Conservation (phyloP, 2,888 invertebrate species). For the Archaeoteleia sp. region DNA sequence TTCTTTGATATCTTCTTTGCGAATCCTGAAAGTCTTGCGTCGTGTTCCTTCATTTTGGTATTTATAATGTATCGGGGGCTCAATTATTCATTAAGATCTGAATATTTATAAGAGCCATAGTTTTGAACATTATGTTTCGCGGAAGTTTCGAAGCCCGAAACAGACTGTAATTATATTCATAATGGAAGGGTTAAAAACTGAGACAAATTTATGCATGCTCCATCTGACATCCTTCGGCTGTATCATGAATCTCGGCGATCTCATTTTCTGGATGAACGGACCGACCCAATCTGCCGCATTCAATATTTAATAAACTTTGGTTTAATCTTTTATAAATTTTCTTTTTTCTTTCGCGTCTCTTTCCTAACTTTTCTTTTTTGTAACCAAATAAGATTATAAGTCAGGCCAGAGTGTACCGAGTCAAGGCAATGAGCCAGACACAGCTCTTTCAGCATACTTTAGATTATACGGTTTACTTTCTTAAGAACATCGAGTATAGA, state of each 20-base stretch:
- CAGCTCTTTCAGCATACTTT: conserved; percentile 8
- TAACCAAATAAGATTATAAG: conserved; percentile 22
- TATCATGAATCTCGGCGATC: conserved; percentile 16
- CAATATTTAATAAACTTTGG: conserved; percentile 33
- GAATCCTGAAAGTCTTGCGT: too few species aligned
- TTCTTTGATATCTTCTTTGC: background rate
- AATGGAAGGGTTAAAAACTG: conserved; percentile 10
- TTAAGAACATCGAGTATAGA: conserved; percentile 10
- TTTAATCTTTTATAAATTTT: too few species aligned
- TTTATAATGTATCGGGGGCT: too few species aligned
- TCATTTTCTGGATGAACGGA: conserved; percentile 12
- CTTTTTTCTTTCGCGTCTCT: too few species aligned
- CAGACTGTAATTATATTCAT: too few species aligned
- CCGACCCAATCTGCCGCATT: conserved; percentile 22
- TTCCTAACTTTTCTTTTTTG: conserved; percentile 20
- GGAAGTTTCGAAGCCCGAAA: too few species aligned
- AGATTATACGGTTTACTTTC: conserved; percentile 37
- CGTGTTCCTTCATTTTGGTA: too few species aligned
- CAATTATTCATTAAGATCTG: background rate
- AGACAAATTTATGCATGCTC: conserved; percentile 31
- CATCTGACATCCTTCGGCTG: conserved; percentile 1
- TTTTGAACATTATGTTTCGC: too few species aligned
- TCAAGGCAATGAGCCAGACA: conserved; percentile 21
- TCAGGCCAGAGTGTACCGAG: conserved; percentile 16
- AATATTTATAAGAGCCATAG: too few species aligned